Conservation (phyloP, 2,113 vertebrate genomes). For the Capreolus pygargus region DNA sequence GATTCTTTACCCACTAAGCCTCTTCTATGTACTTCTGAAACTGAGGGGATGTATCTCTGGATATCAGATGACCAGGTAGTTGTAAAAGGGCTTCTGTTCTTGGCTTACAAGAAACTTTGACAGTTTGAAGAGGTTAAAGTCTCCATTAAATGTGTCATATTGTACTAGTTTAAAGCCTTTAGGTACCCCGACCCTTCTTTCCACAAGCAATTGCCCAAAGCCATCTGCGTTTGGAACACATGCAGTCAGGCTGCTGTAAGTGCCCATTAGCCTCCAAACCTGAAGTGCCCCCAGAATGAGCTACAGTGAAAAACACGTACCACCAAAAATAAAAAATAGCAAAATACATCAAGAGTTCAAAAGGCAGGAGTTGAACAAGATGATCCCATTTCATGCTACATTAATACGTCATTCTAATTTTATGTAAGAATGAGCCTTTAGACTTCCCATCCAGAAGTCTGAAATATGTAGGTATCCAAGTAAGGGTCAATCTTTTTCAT, state of each 20-base stretch:
- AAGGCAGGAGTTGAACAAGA: conserved; percentile 61
- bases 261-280: conserved; percentile 37
- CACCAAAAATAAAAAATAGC: conserved; percentile 33
- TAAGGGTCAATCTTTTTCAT: conserved; percentile 34
- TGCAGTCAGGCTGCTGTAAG: not conserved
- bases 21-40: not conserved
- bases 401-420: conserved; percentile 73
- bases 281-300: conserved; percentile 52
- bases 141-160: conserved; percentile 42
- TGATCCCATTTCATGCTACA: conserved; percentile 76
- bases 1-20: not conserved
- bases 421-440: conserved; percentile 57
- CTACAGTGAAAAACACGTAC: conserved; percentile 51
- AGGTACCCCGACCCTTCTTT: conserved; percentile 42
- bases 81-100: conserved; percentile 36
- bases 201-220: conserved; percentile 62
- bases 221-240: not conserved
- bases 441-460: conserved; percentile 56
- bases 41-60: not conserved
- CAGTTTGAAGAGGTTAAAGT: conserved; percentile 36
- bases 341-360: conserved; percentile 54
- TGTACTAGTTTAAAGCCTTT: conserved; percentile 53
- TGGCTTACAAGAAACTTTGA: conserved; percentile 35
- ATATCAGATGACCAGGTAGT: not conserved
- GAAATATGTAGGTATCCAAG: conserved; percentile 58